Conservation (phyloP, 1,140 invertebrate species). For the Cyclargus thomasi region DNA sequence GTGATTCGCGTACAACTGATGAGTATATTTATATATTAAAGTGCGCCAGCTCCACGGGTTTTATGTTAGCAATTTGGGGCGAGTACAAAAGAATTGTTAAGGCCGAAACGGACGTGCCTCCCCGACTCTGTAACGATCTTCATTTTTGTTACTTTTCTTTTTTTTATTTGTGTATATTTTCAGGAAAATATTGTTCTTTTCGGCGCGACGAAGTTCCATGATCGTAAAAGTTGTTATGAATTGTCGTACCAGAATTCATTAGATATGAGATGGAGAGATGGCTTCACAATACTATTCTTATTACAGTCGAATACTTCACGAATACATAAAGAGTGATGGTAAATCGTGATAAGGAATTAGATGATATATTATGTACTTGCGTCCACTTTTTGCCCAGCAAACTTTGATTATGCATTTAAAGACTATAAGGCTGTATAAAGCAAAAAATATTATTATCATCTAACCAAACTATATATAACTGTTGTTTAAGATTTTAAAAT, state of each 20-base stretch:
- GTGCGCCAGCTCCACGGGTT: conserved; percentile 51
- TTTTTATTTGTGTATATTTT: conserved; percentile 8
- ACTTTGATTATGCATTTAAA: no score
- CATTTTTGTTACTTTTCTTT: conserved; percentile 11
- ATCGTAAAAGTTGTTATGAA: neutral
- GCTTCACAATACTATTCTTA: neutral
- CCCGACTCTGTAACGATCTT: conserved; percentile 31
- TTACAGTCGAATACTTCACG: neutral
- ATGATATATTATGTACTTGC: no score
- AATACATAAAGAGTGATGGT: neutral
- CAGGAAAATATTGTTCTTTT: conserved; percentile 13
- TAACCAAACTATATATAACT: no score
- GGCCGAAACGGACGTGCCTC: conserved; percentile 48
- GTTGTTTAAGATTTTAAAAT: no score
- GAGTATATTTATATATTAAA: conserved; percentile 43
- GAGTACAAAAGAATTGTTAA: conserved; percentile 68
- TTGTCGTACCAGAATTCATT: neutral
- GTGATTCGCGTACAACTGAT: conserved; percentile 51
- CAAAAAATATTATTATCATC: no score
- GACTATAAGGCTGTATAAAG: no score
- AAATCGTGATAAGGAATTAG: neutral
- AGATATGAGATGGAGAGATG: neutral
- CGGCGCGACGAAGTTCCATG: neutral
- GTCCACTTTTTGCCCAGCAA: no score
- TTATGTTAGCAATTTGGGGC: conserved; percentile 68